phyloP scores from a whole-genome alignment of 2,888 invertebrate species.

The Drosophila meridionalis region DNA sequence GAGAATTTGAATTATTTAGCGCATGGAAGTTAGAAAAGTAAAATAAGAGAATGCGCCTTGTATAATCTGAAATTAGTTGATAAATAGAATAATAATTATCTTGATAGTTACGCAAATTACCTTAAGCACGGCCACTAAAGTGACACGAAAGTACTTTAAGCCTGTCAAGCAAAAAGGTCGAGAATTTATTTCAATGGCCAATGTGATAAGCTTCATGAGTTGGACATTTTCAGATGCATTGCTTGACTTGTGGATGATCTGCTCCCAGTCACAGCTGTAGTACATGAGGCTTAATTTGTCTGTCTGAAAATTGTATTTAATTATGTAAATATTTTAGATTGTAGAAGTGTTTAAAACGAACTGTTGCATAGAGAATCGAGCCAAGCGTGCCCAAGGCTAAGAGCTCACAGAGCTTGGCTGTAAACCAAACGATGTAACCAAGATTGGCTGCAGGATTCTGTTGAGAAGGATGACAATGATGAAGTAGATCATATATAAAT shows the following conservation, averaged over 20 bases:
- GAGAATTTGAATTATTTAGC: slow-evolving; percentile 30
- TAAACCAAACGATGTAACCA: slow-evolving; percentile 68
- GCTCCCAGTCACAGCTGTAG: slow-evolving; percentile 74
- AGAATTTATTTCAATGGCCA: slow-evolving; percentile 69
- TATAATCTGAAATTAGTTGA: slow-evolving; percentile 63
- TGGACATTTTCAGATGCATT: slow-evolving; percentile 61
- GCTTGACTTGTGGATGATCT: slow-evolving; percentile 58
- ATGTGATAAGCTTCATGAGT: slow-evolving; percentile 69
- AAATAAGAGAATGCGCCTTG: slow-evolving; percentile 80
- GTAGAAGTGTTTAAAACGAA: slow-evolving; percentile 10
- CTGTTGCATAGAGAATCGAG: slow-evolving; percentile 70
- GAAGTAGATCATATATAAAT: too few relatives aligned
- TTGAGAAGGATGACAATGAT: not conserved
- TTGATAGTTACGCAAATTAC: slow-evolving; percentile 33
- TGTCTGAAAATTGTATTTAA: slow-evolving; percentile 44
- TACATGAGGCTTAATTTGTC: slow-evolving; percentile 72
- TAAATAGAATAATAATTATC: not conserved
- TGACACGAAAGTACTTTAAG: slow-evolving; percentile 74
- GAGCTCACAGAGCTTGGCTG: slow-evolving; percentile 69
- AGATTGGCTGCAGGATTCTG: slow-evolving; percentile 69
- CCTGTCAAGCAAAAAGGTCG: slow-evolving; percentile 73
- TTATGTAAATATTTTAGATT: not conserved
- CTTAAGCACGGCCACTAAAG: slow-evolving; percentile 62
- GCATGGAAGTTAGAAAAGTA: slow-evolving; percentile 77
- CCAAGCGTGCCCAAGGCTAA: slow-evolving; percentile 72